These are phyloP conservation scores for Lepidocolaptes lacrymiger DNA, from an alignment of 2,797 vertebrate genomes.

Conservation along the genomic window DNA sequence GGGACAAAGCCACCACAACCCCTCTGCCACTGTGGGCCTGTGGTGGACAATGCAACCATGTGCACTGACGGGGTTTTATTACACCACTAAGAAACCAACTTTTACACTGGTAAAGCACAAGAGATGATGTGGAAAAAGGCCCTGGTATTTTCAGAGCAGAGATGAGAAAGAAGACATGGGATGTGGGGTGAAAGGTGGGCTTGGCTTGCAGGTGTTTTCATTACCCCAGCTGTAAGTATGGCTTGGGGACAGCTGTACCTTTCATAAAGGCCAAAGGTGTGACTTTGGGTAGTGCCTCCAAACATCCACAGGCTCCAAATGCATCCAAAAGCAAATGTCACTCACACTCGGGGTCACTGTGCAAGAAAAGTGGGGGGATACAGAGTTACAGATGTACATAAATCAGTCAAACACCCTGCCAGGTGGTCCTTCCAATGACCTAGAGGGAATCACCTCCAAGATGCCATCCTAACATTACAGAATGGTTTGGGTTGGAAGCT, in stretches of 20 bases:
- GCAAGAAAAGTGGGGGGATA: not conserved
- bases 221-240: not conserved
- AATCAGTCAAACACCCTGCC: not conserved
- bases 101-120: not conserved
- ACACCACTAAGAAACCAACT: not conserved
- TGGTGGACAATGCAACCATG: rapidly evolving
- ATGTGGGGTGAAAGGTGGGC: not conserved
- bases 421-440: not conserved
- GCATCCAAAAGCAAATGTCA: not conserved
- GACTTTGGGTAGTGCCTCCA: not conserved
- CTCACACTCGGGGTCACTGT: not conserved
- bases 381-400: not conserved
- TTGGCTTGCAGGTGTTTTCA: not conserved
- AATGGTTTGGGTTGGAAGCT: not conserved
- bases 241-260: not conserved
- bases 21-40: not conserved
- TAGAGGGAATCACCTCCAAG: not conserved
- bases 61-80: not conserved
- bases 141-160: not conserved
- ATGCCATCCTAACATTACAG: not conserved
- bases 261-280: not conserved
- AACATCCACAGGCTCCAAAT: not conserved
- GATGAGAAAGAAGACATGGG: not conserved
- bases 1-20: not conserved
- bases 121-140: not conserved